These are phyloP conservation scores for Dexiosoma caninum DNA, from an alignment of 2,888 invertebrate genomes.

Conservation along the genomic window DNA sequence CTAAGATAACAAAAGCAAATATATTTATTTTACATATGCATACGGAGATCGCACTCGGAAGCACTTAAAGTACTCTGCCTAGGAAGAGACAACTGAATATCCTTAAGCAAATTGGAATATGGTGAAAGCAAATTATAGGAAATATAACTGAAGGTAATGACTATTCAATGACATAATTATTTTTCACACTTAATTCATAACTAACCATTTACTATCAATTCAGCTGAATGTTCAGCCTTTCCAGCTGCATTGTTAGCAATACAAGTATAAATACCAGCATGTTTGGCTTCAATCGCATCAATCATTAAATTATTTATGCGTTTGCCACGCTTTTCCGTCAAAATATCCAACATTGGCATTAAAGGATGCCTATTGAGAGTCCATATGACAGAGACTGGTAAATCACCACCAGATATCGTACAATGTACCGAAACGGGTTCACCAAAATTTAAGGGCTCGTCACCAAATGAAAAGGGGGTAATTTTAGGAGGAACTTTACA, in stretches of 20 bases:
- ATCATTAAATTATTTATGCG: constrained; percentile 82
- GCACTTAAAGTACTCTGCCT: not conserved
- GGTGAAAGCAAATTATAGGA: not conserved
- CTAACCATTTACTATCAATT: constrained; percentile 86
- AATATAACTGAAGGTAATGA: not conserved
- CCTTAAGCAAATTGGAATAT: not conserved
- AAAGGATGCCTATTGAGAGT: constrained; percentile 80
- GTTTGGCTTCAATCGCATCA: constrained; percentile 83
- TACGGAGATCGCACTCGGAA: not conserved
- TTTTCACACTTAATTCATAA: constrained; percentile 20
- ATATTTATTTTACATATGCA: constrained; percentile 31
- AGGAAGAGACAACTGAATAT: not conserved
- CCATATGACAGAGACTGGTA: constrained; percentile 88
- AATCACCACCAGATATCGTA: constrained; percentile 86
- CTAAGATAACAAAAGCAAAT: not conserved
- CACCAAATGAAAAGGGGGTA: constrained; percentile 87
- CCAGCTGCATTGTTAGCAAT: constrained; percentile 86
- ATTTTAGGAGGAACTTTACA: constrained; percentile 78
- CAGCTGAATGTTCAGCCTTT: constrained; percentile 82
- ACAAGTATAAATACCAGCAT: constrained; percentile 87
- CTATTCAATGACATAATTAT: not conserved
- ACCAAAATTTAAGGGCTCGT: constrained; percentile 84
- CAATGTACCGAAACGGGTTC: constrained; percentile 82
- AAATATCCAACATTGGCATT: constrained; percentile 74
- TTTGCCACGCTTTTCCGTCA: constrained; percentile 78